These are phyloP conservation scores for Siniperca chuatsi DNA, from an alignment of 2,113 vertebrate species.

Conservation along the genomic window DNA sequence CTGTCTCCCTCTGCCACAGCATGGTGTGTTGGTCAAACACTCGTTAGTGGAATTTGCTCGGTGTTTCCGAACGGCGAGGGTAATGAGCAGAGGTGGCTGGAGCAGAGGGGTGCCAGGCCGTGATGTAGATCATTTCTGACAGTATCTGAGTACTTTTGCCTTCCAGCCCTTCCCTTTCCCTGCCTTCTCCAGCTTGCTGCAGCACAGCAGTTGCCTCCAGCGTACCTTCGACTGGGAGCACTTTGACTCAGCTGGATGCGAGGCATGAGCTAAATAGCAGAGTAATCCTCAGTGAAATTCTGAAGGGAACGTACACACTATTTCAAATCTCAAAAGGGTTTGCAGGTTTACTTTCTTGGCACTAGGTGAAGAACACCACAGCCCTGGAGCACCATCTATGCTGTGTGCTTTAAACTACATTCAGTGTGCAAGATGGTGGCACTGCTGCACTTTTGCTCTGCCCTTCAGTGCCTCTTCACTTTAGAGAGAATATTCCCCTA, in stretches of 20 bases:
- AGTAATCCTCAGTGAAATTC: constrained; percentile 63
- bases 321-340: constrained; percentile 65
- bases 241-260: constrained; percentile 65
- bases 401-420: constrained; percentile 46
- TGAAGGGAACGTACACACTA: constrained; percentile 47
- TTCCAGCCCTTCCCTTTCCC: constrained; percentile 52
- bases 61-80: constrained; percentile 59
- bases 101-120: constrained; percentile 45
- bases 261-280: constrained; percentile 67
- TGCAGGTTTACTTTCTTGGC: constrained; percentile 68
- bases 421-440: not conserved
- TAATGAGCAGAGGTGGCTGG: constrained; percentile 70
- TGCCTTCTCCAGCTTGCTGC: constrained; percentile 38
- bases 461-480: constrained; percentile 8
- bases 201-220: constrained; percentile 60
- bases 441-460: constrained; percentile 23
- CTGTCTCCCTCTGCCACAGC: constrained; percentile 52
- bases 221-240: constrained; percentile 57
- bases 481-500: not conserved
- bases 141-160: constrained; percentile 56
- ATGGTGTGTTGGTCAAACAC: constrained; percentile 73
- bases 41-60: constrained; percentile 68
- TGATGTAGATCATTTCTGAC: constrained; percentile 72
- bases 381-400: constrained; percentile 46
- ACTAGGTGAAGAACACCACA: constrained; percentile 49